Evolutionary conservation across 2,888 invertebrate genomes (phyloP).

Genomic region (Spodoptera exigua): DNA sequence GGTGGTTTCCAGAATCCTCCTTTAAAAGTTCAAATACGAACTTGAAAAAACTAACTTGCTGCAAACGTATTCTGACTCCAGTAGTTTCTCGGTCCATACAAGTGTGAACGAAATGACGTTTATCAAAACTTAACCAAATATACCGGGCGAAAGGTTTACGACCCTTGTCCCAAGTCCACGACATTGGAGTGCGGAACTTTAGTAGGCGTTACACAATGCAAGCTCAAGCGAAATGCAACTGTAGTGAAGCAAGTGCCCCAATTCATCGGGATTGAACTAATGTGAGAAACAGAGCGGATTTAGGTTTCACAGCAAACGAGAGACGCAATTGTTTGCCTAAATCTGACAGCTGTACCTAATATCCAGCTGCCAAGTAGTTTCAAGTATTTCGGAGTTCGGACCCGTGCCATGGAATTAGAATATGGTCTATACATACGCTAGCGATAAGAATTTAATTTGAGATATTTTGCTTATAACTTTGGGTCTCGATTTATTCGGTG

Average conservation of each 20-base stretch:
- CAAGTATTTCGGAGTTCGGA: conserved; percentile 30
- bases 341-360: conserved; percentile 81
- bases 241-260: conserved; percentile 70
- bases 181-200: conserved; percentile 47
- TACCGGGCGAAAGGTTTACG: conserved; percentile 42
- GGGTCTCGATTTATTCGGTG: too few relatives aligned
- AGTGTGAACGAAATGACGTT: conserved; percentile 3
- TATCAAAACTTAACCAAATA: conserved; percentile 25
- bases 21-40: too few relatives aligned
- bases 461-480: too few relatives aligned
- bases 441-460: too few relatives aligned
- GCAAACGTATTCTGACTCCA: too few relatives aligned
- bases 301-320: conserved; percentile 70
- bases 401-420: conserved; percentile 10
- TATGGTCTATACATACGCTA: not conserved
- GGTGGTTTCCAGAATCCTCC: too few relatives aligned
- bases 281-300: conserved; percentile 79
- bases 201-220: conserved; percentile 52
- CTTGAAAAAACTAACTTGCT: too few relatives aligned
- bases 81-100: too few relatives aligned
- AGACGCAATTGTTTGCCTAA: conserved; percentile 77
- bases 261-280: conserved; percentile 82
- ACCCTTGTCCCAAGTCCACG: conserved; percentile 20
- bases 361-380: conserved; percentile 64
- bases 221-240: conserved; percentile 58